Evolutionary conservation across 2,888 invertebrate species (phyloP), one percentile per base, ranked within the genome.

Genomic region (Leuctra nigra): DNA sequence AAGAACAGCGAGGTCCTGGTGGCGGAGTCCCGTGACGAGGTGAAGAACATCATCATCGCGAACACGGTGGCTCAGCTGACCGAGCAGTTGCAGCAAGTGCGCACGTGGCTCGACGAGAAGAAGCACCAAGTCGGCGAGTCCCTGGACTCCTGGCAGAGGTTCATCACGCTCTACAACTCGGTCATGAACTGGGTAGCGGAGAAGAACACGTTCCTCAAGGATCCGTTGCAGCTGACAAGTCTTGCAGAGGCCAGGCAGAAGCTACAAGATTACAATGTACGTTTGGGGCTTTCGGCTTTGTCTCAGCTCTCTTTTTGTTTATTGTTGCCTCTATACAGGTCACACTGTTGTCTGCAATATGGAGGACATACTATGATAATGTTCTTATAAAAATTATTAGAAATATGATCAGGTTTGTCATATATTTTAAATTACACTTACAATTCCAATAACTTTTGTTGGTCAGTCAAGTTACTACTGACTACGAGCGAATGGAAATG

Each of bases 121-220:
- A 87, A 86, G 68, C 85, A 86, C 65, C 84, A 87, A 68, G 86
- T 92, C 35, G 88, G 87, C 54, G 91, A 92, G 68, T 87, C 88
- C 59, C 78, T 93, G 65, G 93, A 93, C 67, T 89, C 92, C 23
- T 92, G 91, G 81, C 85, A 90, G 63, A 78, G 89, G 58, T 94
- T 94, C 80, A 79, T 91, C 65, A 80, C 86, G 58, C 76, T 93
- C 61, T 83, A 92, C 67, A 86, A 88, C 69, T 80, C 85, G 64
- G 89, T 93, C 46, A 84, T 87, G 73, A 74, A 80, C 56, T 94
- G 93, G 93, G 86, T 86, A 36, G 81, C 83, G 61, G 91, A 91
- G 66, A 91, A 91, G 72, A 83, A 81, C 65, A 76, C 78, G 58
- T 91, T 93, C 78, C 77, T 93, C 48, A 79, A 81, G 65, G 86